Conservation (phyloP, 92 coral and sea anemone genomes). For the Diadumene lineata region DNA sequence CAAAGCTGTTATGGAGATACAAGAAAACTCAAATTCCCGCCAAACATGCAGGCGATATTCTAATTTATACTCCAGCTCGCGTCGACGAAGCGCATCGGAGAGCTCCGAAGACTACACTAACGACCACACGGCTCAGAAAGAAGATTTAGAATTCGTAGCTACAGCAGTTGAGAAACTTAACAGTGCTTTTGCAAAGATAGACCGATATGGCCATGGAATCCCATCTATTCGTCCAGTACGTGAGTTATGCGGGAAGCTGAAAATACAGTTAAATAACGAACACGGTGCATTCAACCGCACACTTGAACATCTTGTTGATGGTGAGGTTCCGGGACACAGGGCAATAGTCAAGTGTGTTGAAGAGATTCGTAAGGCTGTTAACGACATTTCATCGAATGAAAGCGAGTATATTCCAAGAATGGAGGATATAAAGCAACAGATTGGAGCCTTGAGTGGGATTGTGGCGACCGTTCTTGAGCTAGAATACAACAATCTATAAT, state of each 20-base stretch:
- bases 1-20: constrained; percentile 76
- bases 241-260: constrained; percentile 83
- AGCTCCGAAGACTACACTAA: constrained; percentile 45
- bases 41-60: constrained; percentile 15
- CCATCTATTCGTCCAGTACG: constrained; percentile 93
- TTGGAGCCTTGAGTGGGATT: constrained; percentile 86
- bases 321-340: constrained; percentile 61
- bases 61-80: neutral
- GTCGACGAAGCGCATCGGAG: constrained; percentile 44
- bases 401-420: constrained; percentile 73
- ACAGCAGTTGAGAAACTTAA: constrained; percentile 66
- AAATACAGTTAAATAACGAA: constrained; percentile 72
- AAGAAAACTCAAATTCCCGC: constrained; percentile 53
- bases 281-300: constrained; percentile 84
- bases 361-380: constrained; percentile 66
- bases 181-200: constrained; percentile 72
- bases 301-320: constrained; percentile 56
- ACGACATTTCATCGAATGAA: constrained; percentile 74
- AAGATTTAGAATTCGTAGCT: constrained; percentile 63
- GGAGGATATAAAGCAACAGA: constrained; percentile 81
- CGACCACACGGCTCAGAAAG: constrained; percentile 47
- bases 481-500: constrained; percentile 51
- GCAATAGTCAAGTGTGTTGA: constrained; percentile 64
- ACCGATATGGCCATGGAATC: constrained; percentile 92
- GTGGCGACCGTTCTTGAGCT: constrained; percentile 74